Evolutionary conservation across 2,113 vertebrate species (phyloP), one percentile per base, ranked within the genome.

Genomic region (Pipa parva): DNA sequence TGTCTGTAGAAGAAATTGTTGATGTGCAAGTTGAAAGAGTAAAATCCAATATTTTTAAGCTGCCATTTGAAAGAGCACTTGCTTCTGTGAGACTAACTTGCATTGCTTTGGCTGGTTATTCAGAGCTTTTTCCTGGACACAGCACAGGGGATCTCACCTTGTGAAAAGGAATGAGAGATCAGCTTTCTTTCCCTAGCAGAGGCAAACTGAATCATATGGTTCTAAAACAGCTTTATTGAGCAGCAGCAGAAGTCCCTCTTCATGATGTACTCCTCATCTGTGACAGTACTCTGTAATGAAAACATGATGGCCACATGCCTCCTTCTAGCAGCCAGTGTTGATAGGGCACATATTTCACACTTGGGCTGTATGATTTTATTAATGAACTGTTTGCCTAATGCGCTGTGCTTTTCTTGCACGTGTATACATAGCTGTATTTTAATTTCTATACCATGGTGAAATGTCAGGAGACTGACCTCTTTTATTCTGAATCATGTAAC

Each of bases 1-100:
- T 74, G 71, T 81, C 83, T 4, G 83, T 78, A 71, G 77, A 79
- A 74, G 83, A 78, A 70, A 76, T 72, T 0, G 60, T 73, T 55
- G 80, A 81, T 1, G 78, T 79, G 63, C 85, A 86, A 64, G 71
- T 72, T 52, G 24, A 76, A 2, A 73, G 50, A 65, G 75, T 63
- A 7, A 80, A 50, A 66, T 79, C 79, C 63, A 64, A 22, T 9
- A 49, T 74, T 42, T 13, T 1, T 0, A 46, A 52, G 22, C 71
- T 71, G 50, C 50, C 67, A 31, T 36, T 77, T 31, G 67, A 67
- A 29, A 10, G 17, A 37, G 66, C 63, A 78, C 74, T 80, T 74
- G 58, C 39, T 74, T 82, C 80, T 3, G 82, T 76, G 72, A 76
- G 65, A 71, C 39, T 17, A 33, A 66, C 51, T 18, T 83, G 72